These are phyloP conservation scores for Dysmachus trigonus DNA, from an alignment of 2,888 invertebrate genomes.

Conservation along the genomic window DNA sequence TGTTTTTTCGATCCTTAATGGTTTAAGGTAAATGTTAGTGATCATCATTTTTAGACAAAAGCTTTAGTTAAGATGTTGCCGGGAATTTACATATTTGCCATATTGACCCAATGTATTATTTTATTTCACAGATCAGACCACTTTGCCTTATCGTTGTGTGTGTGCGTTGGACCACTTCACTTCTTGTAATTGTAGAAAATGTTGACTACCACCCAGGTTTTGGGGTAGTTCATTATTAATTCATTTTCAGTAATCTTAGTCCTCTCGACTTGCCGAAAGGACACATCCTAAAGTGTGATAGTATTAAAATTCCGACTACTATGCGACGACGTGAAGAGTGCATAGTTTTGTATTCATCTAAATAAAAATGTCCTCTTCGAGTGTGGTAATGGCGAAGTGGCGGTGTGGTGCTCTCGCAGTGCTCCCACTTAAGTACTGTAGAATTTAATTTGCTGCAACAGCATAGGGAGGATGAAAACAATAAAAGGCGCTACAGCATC, in stretches of 20 bases:
- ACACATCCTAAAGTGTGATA: not conserved
- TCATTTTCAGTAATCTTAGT: not conserved
- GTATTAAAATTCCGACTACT: not conserved
- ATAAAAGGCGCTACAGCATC: constrained; percentile 22
- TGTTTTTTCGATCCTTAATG: no score
- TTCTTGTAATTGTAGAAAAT: no score
- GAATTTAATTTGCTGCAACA: constrained; percentile 30
- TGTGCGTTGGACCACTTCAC: no score
- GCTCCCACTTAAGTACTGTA: not conserved
- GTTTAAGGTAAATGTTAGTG: no score
- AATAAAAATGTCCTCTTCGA: not conserved
- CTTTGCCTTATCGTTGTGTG: no score
- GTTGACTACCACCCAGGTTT: no score
- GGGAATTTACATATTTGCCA: no score
- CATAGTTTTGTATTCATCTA: not conserved
- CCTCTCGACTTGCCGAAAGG: not conserved
- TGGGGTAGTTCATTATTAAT: not conserved
- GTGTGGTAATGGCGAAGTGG: not conserved
- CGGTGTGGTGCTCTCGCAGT: not conserved
- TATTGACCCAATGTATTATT: no score
- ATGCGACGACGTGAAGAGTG: not conserved
- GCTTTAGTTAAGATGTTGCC: no score
- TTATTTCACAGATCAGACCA: no score
- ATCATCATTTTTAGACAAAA: no score
- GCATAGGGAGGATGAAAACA: constrained; percentile 3